phyloP scores from a whole-genome alignment of 37 sponge, comb jelly and placozoan species.

The Cliona cf. orientalis region DNA sequence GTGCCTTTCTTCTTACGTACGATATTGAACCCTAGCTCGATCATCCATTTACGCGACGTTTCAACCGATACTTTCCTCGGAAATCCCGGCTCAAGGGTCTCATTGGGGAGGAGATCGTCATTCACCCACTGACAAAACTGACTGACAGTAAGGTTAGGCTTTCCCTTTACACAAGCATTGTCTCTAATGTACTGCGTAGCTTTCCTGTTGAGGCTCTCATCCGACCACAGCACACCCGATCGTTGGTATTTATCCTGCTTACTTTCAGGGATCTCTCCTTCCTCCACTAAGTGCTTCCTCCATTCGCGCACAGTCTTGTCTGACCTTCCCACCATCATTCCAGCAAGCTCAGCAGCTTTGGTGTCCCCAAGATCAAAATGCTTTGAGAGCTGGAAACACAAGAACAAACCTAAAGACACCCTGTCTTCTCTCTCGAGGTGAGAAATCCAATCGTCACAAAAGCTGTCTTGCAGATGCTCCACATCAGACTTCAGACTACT shows the following conservation, averaged over 20 bases:
- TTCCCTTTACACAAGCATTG: constrained; percentile 33
- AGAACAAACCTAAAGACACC: too few species aligned
- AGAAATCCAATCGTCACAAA: too few species aligned
- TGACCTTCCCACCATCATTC: constrained; percentile 44
- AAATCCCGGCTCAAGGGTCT: constrained; percentile 49
- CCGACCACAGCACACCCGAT: constrained; percentile 29
- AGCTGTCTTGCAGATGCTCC: too few species aligned
- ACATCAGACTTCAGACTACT: too few species aligned
- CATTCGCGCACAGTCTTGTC: constrained; percentile 42
- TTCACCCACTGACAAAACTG: constrained; percentile 68
- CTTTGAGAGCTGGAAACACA: too few species aligned
- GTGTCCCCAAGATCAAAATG: too few species aligned
- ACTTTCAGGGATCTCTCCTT: constrained; percentile 27
- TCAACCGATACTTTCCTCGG: constrained; percentile 52
- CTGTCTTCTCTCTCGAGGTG: too few species aligned
- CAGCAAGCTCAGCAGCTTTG: constrained; percentile 49
- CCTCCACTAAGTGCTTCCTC: constrained; percentile 32
- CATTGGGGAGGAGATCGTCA: constrained; percentile 20
- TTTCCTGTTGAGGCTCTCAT: constrained; percentile 43
- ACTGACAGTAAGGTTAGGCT: constrained; percentile 26
- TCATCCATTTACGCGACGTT: constrained; percentile 55
- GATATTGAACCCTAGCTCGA: constrained; percentile 59
- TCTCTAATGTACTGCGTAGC: constrained; percentile 27
- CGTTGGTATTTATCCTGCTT: constrained; percentile 43
- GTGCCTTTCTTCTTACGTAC: constrained; percentile 18